These are phyloP conservation scores for Drosophila leonis DNA, from an alignment of 2,888 invertebrate species.

Conservation along the genomic window DNA sequence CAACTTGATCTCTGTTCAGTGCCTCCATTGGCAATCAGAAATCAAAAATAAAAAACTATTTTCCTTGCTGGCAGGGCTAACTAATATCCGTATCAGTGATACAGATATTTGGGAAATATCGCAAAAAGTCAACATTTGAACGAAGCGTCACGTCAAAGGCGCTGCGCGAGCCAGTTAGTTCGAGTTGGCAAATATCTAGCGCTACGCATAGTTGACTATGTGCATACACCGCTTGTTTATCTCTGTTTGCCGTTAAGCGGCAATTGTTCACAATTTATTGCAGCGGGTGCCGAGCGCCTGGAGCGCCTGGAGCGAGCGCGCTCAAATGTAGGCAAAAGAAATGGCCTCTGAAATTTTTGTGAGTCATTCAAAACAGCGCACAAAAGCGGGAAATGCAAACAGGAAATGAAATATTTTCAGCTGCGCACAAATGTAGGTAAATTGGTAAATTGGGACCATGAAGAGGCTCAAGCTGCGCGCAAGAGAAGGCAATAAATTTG, in stretches of 20 bases:
- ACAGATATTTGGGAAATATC: not conserved
- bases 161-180: not conserved
- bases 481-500: no score
- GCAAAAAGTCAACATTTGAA: not conserved
- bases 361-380: not conserved
- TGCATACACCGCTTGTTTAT: not conserved
- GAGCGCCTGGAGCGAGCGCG: not conserved
- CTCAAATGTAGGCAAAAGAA: slow-evolving; percentile 36
- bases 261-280: not conserved
- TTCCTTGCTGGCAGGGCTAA: not conserved
- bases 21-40: not conserved
- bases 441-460: no score
- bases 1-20: not conserved
- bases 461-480: not conserved
- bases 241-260: slow-evolving; percentile 2
- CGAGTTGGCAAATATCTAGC: not conserved
- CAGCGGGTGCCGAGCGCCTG: not conserved
- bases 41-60: not conserved
- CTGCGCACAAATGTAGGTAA: slow-evolving; percentile 5
- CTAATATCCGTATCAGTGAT: not conserved
- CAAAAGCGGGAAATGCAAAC: slow-evolving; percentile 1
- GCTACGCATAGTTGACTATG: not conserved
- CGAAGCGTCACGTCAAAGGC: not conserved
- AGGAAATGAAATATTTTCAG: not conserved
- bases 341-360: slow-evolving; percentile 5